Percentiles rank a stretch among this genome's conserved stretches.
phyloP scores from a whole-genome alignment of 2,113 vertebrate species.

The Malurus melanocephalus region DNA sequence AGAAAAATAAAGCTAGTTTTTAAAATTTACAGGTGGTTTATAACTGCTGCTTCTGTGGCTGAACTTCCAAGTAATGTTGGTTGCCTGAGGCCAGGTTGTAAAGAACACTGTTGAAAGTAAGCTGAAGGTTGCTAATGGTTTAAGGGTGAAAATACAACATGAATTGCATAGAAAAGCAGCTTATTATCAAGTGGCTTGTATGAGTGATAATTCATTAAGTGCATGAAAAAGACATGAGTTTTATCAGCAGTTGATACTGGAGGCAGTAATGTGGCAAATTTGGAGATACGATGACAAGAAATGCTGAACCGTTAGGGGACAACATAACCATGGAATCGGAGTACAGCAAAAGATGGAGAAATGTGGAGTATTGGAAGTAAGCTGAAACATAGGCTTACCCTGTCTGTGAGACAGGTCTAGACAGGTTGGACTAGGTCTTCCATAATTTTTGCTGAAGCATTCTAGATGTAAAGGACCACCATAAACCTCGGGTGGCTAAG shows the following conservation, averaged over 20 bases:
- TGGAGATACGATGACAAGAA: background rate
- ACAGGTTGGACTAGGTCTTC: background rate
- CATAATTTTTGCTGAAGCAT: background rate
- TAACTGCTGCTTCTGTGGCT: background rate
- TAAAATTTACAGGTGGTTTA: background rate
- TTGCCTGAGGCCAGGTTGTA: constrained; percentile 15
- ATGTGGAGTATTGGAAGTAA: background rate
- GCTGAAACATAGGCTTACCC: background rate
- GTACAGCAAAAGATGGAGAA: background rate
- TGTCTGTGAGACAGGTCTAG: background rate
- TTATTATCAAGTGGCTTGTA: background rate
- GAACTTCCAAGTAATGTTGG: background rate
- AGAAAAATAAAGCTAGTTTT: background rate
- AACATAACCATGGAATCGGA: background rate
- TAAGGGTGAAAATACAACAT: background rate
- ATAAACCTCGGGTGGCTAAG: background rate
- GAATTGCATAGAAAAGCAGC: background rate
- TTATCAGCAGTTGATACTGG: background rate
- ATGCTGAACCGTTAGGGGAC: background rate
- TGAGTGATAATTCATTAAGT: background rate
- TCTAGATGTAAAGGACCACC: background rate
- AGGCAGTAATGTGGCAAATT: background rate
- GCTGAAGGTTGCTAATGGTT: constrained; percentile 7
- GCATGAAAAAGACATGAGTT: background rate
- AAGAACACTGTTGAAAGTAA: background rate